Percentiles rank a stretch among this genome's conserved stretches.
These are phyloP conservation scores for Lucilia cuprina DNA, from an alignment of 1,140 invertebrate species.

Conservation along the genomic window DNA sequence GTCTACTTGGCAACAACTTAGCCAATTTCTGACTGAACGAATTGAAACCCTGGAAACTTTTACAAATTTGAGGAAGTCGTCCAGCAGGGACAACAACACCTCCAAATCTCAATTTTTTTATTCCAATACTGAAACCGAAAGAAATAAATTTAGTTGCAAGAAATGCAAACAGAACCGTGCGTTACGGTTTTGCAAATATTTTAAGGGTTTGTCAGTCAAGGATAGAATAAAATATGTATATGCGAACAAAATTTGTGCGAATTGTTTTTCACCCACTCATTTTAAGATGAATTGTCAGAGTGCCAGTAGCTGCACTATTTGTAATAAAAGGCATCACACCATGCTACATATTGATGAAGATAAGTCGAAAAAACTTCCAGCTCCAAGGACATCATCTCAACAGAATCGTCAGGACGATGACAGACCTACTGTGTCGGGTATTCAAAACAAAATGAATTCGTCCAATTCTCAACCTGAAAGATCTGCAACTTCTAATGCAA, in stretches of 20 bases:
- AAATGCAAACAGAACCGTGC: background rate
- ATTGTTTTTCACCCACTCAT: background rate
- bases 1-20: background rate
- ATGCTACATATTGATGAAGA: background rate
- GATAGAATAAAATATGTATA: background rate
- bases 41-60: no score
- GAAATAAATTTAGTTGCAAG: background rate
- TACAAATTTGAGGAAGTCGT: background rate
- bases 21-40: no score
- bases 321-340: background rate
- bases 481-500: background rate
- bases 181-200: background rate
- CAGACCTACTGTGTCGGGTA: background rate
- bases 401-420: background rate
- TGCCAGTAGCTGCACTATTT: background rate
- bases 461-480: background rate
- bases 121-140: background rate
- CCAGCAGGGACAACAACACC: background rate
- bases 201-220: background rate
- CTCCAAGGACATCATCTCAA: background rate
- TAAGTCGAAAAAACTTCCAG: background rate
- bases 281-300: background rate
- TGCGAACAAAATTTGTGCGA: constrained; percentile 4
- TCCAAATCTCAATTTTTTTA: background rate
- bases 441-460: background rate